Percentiles rank a stretch among this genome's conserved stretches.
Conservation (phyloP, 2,888 invertebrate genomes). For the Margaritifera margaritifera region DNA sequence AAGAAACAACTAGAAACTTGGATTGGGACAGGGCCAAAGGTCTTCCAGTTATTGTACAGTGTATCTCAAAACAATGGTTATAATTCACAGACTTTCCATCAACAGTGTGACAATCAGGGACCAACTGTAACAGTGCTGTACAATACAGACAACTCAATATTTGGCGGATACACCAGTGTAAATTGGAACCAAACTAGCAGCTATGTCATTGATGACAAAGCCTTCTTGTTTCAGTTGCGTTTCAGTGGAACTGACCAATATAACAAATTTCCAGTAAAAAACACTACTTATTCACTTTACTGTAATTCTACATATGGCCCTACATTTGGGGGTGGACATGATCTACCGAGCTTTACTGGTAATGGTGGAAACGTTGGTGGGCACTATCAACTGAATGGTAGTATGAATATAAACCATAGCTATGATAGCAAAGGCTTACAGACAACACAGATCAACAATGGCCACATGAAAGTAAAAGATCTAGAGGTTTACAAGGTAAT, state of each 20-base stretch:
- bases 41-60: conserved; percentile 20
- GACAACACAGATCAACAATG: conserved; percentile 19
- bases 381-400: conserved; percentile 8
- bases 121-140: conserved; percentile 23
- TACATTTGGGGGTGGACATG: conserved; percentile 10
- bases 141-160: conserved; percentile 21
- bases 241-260: conserved; percentile 5
- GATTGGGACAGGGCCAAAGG: conserved; percentile 8
- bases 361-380: conserved; percentile 3
- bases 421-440: conserved; percentile 18
- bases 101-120: conserved; percentile 26
- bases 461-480: conserved; percentile 20
- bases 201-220: neutral
- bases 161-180: conserved; percentile 21
- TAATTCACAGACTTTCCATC: conserved; percentile 16
- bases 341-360: neutral
- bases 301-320: conserved; percentile 1
- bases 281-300: neutral
- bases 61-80: conserved; percentile 16
- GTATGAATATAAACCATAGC: neutral
- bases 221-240: conserved; percentile 8
- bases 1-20: conserved; percentile 17
- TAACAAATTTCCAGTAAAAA: neutral
- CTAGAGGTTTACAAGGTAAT: conserved; percentile 28
- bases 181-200: conserved; percentile 5